Evolutionary conservation across 2,797 vertebrate genomes (phyloP), one percentile per base, ranked within the genome.

Genomic region (Sebastes variabilis): DNA sequence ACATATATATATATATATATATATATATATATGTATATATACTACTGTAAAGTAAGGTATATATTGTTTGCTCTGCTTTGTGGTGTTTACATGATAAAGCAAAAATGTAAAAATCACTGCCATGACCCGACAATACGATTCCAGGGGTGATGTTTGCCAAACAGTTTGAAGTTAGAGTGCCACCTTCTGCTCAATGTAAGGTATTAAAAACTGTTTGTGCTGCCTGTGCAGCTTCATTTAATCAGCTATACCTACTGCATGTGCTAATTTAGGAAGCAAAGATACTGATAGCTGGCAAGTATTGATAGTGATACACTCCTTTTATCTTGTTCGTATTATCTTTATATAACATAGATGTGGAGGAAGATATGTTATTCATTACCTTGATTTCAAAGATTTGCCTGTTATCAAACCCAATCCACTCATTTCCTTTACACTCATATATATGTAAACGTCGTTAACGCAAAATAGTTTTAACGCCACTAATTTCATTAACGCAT

Each of bases 361-460:
- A 68, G 6, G 5, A 20, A n/a, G n/a, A n/a, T n/a, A n/a, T n/a
- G n/a, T n/a, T 32, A 42, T 66, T 24, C 30, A 24, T 87, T 93
- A 97, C 97, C 96, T 97, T 98, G 82, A 94, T 89, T 56, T 83
- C 72, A 78, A 86, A 97, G 90, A 96, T 98, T 78, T 93, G 88
- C 55, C 61, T 77, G 46, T 95, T 95, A 86, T 97, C 97, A 73
- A 95, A 98, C 25, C 96, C 96, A 80, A 97, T 92, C 97, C 97
- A 97, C 0, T 96, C 90, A 0, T 34, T 94, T 34, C 60, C 92
- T 78, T 95, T 94, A 61, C 36, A 38, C 36, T 38, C 36, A 38
- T 38, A 38, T 38, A 38, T 38, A 38, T 42, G 38, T 42, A 6
- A 42, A 42, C 2, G 38, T 42, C 5, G 5, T 42, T 42, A 42